These are phyloP conservation scores for Anser cygnoides DNA, from an alignment of 2,113 vertebrate species.

Conservation along the genomic window DNA sequence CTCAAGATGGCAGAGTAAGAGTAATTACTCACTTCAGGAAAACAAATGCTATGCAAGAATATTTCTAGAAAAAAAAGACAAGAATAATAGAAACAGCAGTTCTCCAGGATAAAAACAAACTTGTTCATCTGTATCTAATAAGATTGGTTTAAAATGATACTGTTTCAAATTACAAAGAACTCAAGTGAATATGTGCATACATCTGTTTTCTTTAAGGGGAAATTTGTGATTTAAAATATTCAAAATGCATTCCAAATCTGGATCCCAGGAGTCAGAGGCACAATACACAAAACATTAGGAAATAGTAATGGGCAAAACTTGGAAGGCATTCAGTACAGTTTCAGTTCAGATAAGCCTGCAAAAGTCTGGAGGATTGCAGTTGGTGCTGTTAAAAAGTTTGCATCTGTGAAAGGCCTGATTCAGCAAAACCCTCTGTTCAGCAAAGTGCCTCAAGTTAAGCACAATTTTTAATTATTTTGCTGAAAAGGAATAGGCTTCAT, in stretches of 20 bases:
- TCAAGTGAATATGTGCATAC: constrained; percentile 33
- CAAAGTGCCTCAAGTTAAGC: constrained; percentile 1
- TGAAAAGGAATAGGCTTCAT: not conserved
- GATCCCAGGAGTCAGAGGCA: constrained; percentile 22
- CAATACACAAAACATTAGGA: constrained; percentile 24
- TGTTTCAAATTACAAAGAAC: constrained; percentile 56
- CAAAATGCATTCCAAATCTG: constrained; percentile 23
- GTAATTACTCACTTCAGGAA: constrained; percentile 54
- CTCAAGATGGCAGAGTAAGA: constrained; percentile 59
- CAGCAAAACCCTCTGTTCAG: not conserved
- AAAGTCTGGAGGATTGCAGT: not conserved
- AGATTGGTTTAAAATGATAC: constrained; percentile 50
- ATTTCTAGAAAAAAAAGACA: constrained; percentile 48
- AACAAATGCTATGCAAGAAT: constrained; percentile 28
- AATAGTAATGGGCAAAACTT: constrained; percentile 37
- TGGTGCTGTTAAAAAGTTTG: constrained; percentile 10
- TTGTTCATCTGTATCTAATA: constrained; percentile 63
- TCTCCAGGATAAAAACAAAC: constrained; percentile 42
- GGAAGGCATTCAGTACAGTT: constrained; percentile 5
- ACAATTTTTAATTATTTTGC: constrained; percentile 4
- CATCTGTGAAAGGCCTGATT: constrained; percentile 21
- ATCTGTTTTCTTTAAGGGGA: constrained; percentile 59
- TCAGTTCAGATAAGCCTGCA: constrained; percentile 29
- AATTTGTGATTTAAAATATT: constrained; percentile 60
- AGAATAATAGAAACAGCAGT: constrained; percentile 47